Percentiles rank a stretch among this genome's conserved stretches.
These are phyloP conservation scores for Drosophila leontia DNA, from an alignment of 1,140 invertebrate species.

Conservation along the genomic window DNA sequence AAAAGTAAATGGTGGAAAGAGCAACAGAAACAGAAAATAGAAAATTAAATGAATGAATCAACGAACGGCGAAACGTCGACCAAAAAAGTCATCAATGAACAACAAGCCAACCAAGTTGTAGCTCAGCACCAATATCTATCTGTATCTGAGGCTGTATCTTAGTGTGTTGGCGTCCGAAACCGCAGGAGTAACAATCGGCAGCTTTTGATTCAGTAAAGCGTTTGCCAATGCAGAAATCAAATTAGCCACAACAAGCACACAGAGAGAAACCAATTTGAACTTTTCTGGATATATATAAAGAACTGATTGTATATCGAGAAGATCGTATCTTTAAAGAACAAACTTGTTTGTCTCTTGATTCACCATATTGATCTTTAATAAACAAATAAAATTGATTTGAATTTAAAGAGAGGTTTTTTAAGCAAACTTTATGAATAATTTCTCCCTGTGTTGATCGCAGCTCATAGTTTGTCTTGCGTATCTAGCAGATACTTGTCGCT, in stretches of 20 bases:
- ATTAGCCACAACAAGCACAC: slow-evolving; percentile 70
- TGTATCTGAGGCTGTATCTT: slow-evolving; percentile 46
- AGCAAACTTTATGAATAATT: not conserved
- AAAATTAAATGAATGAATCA: slow-evolving; percentile 81
- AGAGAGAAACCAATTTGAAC: not conserved
- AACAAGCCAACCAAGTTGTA: slow-evolving; percentile 30
- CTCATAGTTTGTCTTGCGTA: slow-evolving; percentile 63
- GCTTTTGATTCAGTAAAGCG: slow-evolving; percentile 75
- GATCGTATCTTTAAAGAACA: too few species aligned
- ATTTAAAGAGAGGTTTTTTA: not conserved
- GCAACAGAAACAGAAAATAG: slow-evolving; percentile 42
- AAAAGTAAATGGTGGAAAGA: slow-evolving; percentile 58
- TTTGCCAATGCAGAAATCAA: slow-evolving; percentile 79
- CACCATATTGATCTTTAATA: not conserved
- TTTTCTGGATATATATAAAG: too few species aligned
- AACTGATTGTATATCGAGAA: too few species aligned
- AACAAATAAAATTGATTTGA: not conserved
- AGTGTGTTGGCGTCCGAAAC: slow-evolving; percentile 71
- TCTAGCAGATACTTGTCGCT: slow-evolving; percentile 70
- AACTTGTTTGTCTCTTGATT: not conserved
- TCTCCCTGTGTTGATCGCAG: slow-evolving; percentile 8
- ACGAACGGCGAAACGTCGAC: slow-evolving; percentile 53
- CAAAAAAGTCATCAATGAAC: slow-evolving; percentile 75
- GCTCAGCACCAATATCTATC: slow-evolving; percentile 41
- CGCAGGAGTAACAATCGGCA: slow-evolving; percentile 63